Evolutionary conservation across 1,140 invertebrate species (phyloP), one percentile per base, ranked within the genome.

Genomic region (Pseudomyrmex pallidus): DNA sequence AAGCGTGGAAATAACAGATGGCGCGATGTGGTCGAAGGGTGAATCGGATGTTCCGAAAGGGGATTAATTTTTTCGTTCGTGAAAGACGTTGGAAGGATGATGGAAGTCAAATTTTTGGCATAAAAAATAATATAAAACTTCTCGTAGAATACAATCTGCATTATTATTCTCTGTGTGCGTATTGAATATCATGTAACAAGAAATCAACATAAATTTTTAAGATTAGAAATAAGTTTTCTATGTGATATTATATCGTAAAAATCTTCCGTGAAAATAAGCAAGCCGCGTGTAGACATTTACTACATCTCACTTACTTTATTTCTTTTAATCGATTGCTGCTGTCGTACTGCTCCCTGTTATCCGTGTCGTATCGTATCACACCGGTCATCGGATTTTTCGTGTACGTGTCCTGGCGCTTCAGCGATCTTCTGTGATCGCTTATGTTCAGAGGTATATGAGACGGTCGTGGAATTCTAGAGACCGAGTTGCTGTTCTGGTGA

Each of bases 371-470:
- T 87, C 83, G 90, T 20, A 93, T 92, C 17, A 93, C 61, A 35
- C 90, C 90, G 0, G 83, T 66, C 3, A 87, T 70, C 7, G 88
- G 85, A 74, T 93, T 92, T 80, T 93, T 94, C 13, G 92, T 94
- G 17, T 93, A 94, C 4, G 93, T 94, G 57, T 94, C 93, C 68
- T 93, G 93, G 52, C 93, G 82, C n/a, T 93, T 94, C 50, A 93
- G 93, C 17, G 91, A 91, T 35, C 88, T 92, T 20, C 84, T 89
- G 0, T 91, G 82, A 50, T 93, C 92, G 13, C 82, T 74, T 3
- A 80, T 90, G 56, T 87, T 91, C 48, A 92, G 61, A 48, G 85
- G 74, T 59, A 93, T 92, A 68, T 93, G 91, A 0, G 92, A 91
- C 4, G 92, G 93, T 62, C 92, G 90, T 3, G 93, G 93, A 77